These are phyloP conservation scores for Mormyrus proboscirostris DNA, from an alignment of 2,797 vertebrate genomes.

Conservation along the genomic window DNA sequence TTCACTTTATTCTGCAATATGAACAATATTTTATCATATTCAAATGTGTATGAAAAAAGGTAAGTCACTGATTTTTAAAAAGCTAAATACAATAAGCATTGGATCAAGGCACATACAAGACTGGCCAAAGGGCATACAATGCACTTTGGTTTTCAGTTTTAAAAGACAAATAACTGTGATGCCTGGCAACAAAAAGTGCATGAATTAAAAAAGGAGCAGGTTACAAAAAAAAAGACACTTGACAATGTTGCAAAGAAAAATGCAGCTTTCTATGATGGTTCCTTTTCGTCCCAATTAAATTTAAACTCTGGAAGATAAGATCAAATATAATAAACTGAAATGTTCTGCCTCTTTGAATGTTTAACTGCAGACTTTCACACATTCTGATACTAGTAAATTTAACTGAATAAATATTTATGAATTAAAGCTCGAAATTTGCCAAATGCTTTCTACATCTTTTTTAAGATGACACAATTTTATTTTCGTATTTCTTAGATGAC, in stretches of 20 bases:
- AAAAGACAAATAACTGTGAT: conserved; percentile 47
- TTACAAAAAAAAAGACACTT: conserved; percentile 17
- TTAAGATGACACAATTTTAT: neutral
- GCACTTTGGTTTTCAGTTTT: conserved; percentile 75
- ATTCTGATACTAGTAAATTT: neutral
- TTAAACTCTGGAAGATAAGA: neutral
- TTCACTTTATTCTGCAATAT: conserved; percentile 65
- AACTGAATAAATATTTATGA: neutral
- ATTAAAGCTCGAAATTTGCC: neutral
- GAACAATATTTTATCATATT: conserved; percentile 66
- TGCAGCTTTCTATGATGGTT: neutral
- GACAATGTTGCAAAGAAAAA: conserved; percentile 22
- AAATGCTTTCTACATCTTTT: neutral
- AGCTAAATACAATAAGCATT: conserved; percentile 72
- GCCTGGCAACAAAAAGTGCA: conserved; percentile 62
- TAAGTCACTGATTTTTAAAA: conserved; percentile 65
- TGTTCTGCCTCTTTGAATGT: neutral
- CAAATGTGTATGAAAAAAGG: conserved; percentile 63
- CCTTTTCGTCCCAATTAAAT: conserved; percentile 1
- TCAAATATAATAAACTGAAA: neutral
- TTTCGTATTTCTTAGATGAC: neutral
- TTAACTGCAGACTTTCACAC: neutral
- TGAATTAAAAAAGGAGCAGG: conserved; percentile 2
- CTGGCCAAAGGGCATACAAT: conserved; percentile 74
- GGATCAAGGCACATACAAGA: conserved; percentile 80